Evolutionary conservation across 1,140 invertebrate species (phyloP).

Genomic region (Hestina assimilis): DNA sequence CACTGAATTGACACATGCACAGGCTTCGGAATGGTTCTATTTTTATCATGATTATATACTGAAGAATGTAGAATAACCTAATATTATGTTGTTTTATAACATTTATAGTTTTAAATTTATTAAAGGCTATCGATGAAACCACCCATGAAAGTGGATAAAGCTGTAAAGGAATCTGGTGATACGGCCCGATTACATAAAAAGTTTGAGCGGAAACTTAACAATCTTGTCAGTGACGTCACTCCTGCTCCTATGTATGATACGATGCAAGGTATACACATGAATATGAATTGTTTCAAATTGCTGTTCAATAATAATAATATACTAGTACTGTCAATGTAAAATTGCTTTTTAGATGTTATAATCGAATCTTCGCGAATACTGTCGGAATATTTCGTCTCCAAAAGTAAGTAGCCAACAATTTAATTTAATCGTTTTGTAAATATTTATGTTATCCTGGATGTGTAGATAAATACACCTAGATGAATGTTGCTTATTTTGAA

Average conservation of each 20-base stretch:
- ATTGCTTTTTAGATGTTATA: conserved; percentile 57
- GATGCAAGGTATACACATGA: conserved; percentile 72
- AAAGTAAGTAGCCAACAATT: conserved; percentile 45
- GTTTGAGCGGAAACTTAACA: conserved; percentile 57
- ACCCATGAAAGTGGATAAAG: conserved; percentile 48
- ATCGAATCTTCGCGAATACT: conserved; percentile 57
- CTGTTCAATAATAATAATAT: too few species aligned
- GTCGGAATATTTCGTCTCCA: conserved; percentile 55
- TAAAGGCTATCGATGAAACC: conserved; percentile 40
- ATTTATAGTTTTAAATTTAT: not conserved
- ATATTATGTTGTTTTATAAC: too few species aligned
- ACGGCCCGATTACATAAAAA: conserved; percentile 56
- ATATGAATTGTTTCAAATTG: too few species aligned
- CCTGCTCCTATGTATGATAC: conserved; percentile 42
- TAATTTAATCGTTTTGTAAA: not conserved
- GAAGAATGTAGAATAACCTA: too few species aligned
- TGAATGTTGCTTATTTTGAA: too few species aligned
- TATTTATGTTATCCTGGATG: too few species aligned
- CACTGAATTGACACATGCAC: conserved; percentile 40
- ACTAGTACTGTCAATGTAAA: too few species aligned
- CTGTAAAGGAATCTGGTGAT: conserved; percentile 55
- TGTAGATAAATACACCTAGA: too few species aligned
- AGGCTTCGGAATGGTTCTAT: conserved; percentile 51
- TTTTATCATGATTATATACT: too few species aligned
- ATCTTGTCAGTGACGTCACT: conserved; percentile 44